These are phyloP conservation scores for Keiferia lycopersicella DNA, from an alignment of 2,888 invertebrate genomes.

Conservation along the genomic window DNA sequence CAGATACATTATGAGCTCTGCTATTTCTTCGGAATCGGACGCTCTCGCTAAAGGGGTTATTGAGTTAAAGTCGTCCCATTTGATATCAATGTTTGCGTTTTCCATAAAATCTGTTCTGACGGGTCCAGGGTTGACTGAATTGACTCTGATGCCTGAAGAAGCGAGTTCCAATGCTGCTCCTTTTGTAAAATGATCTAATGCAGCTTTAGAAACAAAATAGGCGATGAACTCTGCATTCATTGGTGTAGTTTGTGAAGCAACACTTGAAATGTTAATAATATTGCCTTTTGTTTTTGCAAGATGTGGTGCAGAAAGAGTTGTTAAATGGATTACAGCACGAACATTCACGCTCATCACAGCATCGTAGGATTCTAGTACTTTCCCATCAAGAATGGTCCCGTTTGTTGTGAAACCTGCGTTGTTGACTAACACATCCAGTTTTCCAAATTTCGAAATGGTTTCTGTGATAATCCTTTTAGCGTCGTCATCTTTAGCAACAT, in stretches of 20 bases:
- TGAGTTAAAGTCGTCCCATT: constrained; percentile 20
- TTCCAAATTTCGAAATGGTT: constrained; percentile 41
- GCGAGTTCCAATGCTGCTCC: constrained; percentile 83
- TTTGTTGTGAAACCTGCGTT: constrained; percentile 42
- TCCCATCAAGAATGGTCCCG: constrained; percentile 34
- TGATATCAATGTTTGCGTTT: constrained; percentile 20
- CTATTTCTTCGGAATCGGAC: constrained; percentile 42
- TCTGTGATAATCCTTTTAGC: constrained; percentile 36
- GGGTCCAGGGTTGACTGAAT: constrained; percentile 47
- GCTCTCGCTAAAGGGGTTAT: constrained; percentile 40
- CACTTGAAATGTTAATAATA: constrained; percentile 49
- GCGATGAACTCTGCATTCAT: constrained; percentile 76
- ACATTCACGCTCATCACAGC: constrained; percentile 40
- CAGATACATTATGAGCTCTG: constrained; percentile 33
- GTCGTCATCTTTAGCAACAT: constrained; percentile 42
- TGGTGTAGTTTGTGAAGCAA: constrained; percentile 29
- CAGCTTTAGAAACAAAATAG: constrained; percentile 47
- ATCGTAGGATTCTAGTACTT: constrained; percentile 42
- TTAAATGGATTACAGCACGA: constrained; percentile 38
- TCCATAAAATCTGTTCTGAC: constrained; percentile 73
- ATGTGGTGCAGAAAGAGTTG: constrained; percentile 40
- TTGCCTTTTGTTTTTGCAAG: constrained; percentile 40
- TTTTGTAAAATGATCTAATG: constrained; percentile 35
- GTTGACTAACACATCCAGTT: constrained; percentile 50
- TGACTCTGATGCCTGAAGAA: constrained; percentile 86